Conservation (phyloP, 1,140 invertebrate species). For the Megalonaias nervosa region DNA sequence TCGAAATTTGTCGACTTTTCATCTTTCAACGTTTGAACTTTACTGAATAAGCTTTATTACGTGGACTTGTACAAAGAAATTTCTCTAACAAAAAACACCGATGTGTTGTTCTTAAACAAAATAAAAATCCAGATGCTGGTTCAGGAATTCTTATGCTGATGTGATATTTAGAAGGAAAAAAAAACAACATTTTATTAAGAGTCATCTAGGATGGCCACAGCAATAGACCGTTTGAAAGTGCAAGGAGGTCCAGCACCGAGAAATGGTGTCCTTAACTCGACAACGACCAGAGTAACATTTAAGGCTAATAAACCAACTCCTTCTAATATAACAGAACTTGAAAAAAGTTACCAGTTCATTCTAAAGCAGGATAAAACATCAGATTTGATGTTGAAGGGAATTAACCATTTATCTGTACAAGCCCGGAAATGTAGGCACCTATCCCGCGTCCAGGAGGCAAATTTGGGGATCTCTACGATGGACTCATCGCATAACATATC, state of each 20-base stretch:
- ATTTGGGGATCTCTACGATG: slow-evolving; percentile 32
- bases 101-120: too few species aligned
- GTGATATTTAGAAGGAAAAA: too few species aligned
- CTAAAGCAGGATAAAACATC: neutral
- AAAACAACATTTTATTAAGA: too few species aligned
- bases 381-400: slow-evolving; percentile 4
- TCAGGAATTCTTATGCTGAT: too few species aligned
- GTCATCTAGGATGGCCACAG: neutral
- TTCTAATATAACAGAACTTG: slow-evolving; percentile 11
- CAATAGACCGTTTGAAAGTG: slow-evolving; percentile 18
- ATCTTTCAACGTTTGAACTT: too few species aligned
- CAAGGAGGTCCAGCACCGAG: slow-evolving; percentile 26
- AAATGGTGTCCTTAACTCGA: neutral
- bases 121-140: too few species aligned
- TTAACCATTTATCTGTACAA: slow-evolving; percentile 10
- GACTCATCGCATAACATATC: slow-evolving; percentile 7
- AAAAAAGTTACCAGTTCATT: slow-evolving; percentile 14
- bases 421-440: slow-evolving; percentile 31
- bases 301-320: neutral
- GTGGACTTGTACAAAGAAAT: too few species aligned
- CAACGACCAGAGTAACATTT: neutral
- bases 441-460: slow-evolving; percentile 22
- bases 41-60: too few species aligned
- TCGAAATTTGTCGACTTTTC: too few species aligned
- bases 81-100: too few species aligned